These are phyloP conservation scores for Habroteleia sp. DNA, from an alignment of 2,888 invertebrate species.

Conservation along the genomic window DNA sequence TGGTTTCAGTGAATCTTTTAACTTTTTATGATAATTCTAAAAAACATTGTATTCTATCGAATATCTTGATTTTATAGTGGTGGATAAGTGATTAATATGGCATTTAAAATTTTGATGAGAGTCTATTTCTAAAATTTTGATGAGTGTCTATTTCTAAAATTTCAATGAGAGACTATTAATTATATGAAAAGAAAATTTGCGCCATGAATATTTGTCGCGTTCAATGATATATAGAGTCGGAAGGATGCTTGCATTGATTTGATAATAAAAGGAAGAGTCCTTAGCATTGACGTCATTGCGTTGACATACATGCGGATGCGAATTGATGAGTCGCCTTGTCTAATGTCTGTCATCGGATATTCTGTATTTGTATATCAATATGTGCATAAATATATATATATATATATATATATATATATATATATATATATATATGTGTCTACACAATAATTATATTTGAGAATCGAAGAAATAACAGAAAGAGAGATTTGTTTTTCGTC, in stretches of 20 bases:
- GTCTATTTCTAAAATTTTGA: no score
- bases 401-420: conserved; percentile 31
- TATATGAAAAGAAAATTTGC: no score
- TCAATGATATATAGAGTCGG: no score
- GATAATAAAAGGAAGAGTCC: conserved; percentile 29
- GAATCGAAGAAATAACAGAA: conserved; percentile 32
- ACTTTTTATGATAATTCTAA: not conserved
- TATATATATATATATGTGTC: no score
- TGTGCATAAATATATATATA: conserved; percentile 15
- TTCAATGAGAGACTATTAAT: no score
- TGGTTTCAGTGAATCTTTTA: not conserved
- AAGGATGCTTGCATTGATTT: conserved; percentile 9
- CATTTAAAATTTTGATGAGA: no score
- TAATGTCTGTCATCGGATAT: conserved; percentile 40
- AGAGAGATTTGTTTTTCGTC: conserved; percentile 15
- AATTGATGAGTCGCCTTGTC: conserved; percentile 31
- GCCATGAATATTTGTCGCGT: no score
- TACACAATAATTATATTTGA: no score
- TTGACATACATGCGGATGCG: not conserved
- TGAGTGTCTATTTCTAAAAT: no score
- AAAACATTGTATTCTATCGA: no score
- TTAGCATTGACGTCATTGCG: conserved; percentile 43
- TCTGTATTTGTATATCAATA: conserved; percentile 27
- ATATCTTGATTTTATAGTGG: no score
- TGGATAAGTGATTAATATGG: no score